Conservation (phyloP, 2,113 vertebrate species). For the Calyptommatus sinebrachiatus region DNA sequence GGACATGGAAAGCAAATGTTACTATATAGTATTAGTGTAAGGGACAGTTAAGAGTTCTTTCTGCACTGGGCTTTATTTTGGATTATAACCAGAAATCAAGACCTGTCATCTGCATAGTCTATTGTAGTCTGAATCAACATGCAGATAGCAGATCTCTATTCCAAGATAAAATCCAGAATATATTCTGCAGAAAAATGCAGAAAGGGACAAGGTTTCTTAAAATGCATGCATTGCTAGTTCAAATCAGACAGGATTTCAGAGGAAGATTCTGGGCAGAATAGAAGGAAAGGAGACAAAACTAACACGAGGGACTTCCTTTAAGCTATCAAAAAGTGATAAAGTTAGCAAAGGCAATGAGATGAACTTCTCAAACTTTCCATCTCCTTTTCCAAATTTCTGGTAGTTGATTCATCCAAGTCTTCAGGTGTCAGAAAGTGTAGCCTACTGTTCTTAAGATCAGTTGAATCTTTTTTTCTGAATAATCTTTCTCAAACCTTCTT, state of each 20-base stretch:
- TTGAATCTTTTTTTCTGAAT: neutral
- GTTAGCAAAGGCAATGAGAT: neutral
- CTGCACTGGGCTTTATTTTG: too few relatives aligned
- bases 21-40: neutral
- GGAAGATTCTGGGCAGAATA: neutral
- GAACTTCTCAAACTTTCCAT: neutral
- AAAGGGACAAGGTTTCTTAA: neutral
- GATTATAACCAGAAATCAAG: too few relatives aligned
- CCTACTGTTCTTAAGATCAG: neutral
- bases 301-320: neutral
- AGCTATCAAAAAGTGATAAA: neutral
- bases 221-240: neutral
- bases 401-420: neutral
- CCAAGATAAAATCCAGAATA: too few relatives aligned
- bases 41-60: neutral
- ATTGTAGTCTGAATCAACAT: too few relatives aligned
- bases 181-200: too few relatives aligned
- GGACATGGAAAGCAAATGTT: constrained; percentile 20
- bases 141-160: too few relatives aligned
- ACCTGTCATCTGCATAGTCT: too few relatives aligned
- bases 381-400: neutral
- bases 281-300: neutral
- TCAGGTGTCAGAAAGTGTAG: neutral
- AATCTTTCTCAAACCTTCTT: neutral
- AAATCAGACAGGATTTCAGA: neutral